phyloP scores from a whole-genome alignment of 2,888 invertebrate genomes.

The Chrysomela aeneicollis region DNA sequence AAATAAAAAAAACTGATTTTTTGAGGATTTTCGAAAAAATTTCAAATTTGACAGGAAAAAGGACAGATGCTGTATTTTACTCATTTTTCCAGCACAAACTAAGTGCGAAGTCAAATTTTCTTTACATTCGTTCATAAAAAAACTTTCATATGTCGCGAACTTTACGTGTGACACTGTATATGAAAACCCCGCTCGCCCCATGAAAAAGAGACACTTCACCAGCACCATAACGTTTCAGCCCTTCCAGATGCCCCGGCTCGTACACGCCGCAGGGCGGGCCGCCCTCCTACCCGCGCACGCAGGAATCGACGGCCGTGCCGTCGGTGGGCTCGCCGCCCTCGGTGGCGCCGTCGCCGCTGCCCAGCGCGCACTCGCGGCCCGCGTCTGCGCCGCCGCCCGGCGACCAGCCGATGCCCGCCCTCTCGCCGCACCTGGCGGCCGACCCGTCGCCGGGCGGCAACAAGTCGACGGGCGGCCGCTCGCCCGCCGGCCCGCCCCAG shows the following conservation, averaged over 20 bases:
- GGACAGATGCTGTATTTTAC: no score
- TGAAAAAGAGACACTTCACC: no score
- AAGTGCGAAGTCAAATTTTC: no score
- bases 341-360: constrained; percentile 74
- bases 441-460: constrained; percentile 59
- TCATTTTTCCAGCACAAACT: no score
- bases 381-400: constrained; percentile 74
- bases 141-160: no score
- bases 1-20: no score
- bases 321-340: constrained; percentile 67
- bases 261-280: constrained; percentile 71
- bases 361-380: constrained; percentile 73
- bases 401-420: constrained; percentile 72
- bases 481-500: constrained; percentile 42
- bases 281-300: constrained; percentile 72
- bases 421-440: constrained; percentile 71
- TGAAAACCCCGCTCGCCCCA: no score
- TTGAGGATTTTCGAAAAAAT: no score
- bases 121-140: no score
- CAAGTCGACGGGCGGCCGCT: constrained; percentile 33
- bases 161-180: no score
- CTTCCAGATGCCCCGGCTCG: constrained; percentile 57
- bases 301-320: constrained; percentile 65
- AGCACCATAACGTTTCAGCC: no score
- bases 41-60: no score